Base-by-base conservation (phyloP, 2,113 vertebrate genomes). In the Promerops cafer region DNA sequence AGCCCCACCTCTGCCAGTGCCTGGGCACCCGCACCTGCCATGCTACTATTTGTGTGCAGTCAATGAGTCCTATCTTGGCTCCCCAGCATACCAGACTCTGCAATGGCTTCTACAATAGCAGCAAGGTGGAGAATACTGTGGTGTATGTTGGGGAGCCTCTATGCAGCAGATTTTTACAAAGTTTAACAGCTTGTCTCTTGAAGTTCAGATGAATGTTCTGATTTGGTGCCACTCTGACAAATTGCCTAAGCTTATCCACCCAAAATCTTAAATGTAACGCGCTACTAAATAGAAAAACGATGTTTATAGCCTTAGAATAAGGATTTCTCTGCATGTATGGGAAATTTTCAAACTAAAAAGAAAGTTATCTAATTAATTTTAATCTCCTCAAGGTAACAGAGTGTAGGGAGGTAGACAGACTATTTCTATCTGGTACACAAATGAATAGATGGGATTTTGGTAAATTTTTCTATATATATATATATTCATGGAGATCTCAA, bases 61-160 rank as follows among this genome's bases (percentile, higher is more conserved):
- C 19, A 44, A 0, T 30, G 23, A 70, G 16, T 49, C 16, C 35
- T 44, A 0, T 19, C 17, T 37, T 31, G 54, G 5, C 13, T 57
- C 5, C 19, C 16, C 33, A 64, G 13, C 16, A 20, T 6, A 68
- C 1, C 0, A 0, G 8, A 37, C 17, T 50, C 16, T 44, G 14
- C 28, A 49, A 16, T 10, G 8, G 2, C 28, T 84, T 81, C 33
- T 60, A 16, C 24, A 44, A 11, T 5, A 47, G 27, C 11, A 71
- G 9, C 3, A 11, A 47, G 14, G n/a, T 68, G 44, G 11, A 65
- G 24, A 89, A 42, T 37, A 5, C 19, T 60, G 10, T 12, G 27
- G 14, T 44, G 17, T 9, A 12, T 69, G 15, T 2, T 74, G 10
- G 13, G 8, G 9, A 70, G 49, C 8, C 4, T 45, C 11, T 49